These are phyloP conservation scores for Hydrophis major DNA, from an alignment of 2,797 vertebrate species.

Conservation along the genomic window DNA sequence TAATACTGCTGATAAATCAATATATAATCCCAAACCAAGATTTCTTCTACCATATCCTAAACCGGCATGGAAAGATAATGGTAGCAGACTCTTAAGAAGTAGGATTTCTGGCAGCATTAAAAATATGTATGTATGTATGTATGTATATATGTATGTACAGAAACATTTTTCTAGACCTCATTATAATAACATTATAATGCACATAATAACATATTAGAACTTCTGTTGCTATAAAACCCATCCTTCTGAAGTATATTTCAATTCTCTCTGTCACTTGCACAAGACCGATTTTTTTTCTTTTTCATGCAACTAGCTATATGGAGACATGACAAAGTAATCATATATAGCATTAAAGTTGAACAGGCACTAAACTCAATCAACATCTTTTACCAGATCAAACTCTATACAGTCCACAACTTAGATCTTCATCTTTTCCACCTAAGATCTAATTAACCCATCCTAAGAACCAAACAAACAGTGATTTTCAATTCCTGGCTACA, in stretches of 20 bases:
- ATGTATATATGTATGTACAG: too few species aligned
- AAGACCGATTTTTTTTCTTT: neutral
- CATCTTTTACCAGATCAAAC: neutral
- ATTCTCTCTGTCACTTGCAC: neutral
- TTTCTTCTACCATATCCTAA: neutral
- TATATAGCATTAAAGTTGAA: too few species aligned
- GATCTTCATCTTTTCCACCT: neutral
- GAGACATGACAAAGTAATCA: neutral
- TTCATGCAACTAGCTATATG: neutral
- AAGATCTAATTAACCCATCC: neutral
- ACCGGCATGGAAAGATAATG: neutral
- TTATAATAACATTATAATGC: neutral
- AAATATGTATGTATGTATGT: too few species aligned
- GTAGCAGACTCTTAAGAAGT: neutral
- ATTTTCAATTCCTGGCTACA: neutral
- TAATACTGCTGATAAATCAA: neutral
- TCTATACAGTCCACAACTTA: neutral
- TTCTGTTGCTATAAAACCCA: neutral
- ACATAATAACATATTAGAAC: neutral
- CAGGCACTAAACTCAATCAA: neutral
- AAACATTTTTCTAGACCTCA: neutral
- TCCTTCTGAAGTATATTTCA: neutral
- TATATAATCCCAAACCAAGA: neutral
- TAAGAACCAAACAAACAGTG: neutral
- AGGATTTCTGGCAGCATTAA: neutral